Evolutionary conservation across 2,113 vertebrate species (phyloP).

Genomic region (Phycodurus eques): DNA sequence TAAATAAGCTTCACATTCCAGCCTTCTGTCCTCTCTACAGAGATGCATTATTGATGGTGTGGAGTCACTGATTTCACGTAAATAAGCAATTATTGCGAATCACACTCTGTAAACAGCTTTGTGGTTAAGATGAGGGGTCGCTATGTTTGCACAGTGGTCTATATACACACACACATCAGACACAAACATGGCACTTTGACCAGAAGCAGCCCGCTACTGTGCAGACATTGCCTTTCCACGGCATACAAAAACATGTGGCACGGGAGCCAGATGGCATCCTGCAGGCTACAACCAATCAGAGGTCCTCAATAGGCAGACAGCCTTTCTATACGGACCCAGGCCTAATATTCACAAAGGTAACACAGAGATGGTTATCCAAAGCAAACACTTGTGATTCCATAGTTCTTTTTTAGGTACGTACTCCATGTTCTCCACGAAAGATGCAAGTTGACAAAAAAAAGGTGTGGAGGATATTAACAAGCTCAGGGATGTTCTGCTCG

Average conservation of each 20-base stretch:
- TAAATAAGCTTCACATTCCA: background rate
- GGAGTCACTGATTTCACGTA: background rate
- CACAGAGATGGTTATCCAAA: background rate
- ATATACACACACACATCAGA: conserved; percentile 4
- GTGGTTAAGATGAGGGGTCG: background rate
- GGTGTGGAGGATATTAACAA: too few relatives aligned
- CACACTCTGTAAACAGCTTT: background rate
- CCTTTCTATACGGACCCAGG: background rate
- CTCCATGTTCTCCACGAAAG: too few relatives aligned
- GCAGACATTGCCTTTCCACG: background rate
- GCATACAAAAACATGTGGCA: conserved; percentile 54
- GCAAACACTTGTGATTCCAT: too few relatives aligned
- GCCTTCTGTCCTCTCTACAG: background rate
- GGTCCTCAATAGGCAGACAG: background rate
- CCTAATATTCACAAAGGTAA: background rate
- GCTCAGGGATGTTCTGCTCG: too few relatives aligned
- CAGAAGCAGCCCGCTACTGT: conserved; percentile 1
- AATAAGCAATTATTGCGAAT: background rate
- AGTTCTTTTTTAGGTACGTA: too few relatives aligned
- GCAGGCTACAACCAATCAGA: conserved; percentile 38
- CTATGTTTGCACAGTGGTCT: background rate
- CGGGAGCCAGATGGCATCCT: conserved; percentile 62
- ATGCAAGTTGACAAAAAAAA: too few relatives aligned
- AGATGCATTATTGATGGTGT: background rate
- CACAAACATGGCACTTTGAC: conserved; percentile 24